These are phyloP conservation scores for Anarhynchus alexandrinus DNA, from an alignment of 2,113 vertebrate genomes.

Conservation along the genomic window DNA sequence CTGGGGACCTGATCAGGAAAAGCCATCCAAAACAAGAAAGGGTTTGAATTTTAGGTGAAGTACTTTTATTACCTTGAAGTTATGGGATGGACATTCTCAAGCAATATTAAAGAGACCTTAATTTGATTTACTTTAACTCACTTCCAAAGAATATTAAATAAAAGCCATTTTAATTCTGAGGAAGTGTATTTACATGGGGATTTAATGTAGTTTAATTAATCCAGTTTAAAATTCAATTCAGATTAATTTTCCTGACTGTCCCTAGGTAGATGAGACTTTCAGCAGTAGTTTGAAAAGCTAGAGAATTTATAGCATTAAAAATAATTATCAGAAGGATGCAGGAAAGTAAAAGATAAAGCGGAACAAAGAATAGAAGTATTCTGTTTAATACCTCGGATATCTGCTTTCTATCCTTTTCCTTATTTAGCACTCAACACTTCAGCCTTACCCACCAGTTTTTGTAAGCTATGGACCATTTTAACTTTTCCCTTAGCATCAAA, in stretches of 20 bases:
- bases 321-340: neutral
- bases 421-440: neutral
- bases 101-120: neutral
- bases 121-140: conserved; percentile 6
- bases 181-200: neutral
- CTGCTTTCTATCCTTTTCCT: neutral
- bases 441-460: neutral
- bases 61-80: neutral
- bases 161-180: neutral
- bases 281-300: neutral
- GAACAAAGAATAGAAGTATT: neutral
- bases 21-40: neutral
- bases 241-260: neutral
- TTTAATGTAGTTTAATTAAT: conserved; percentile 7
- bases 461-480: neutral
- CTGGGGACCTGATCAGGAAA: neutral
- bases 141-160: conserved; percentile 11
- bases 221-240: conserved; percentile 1
- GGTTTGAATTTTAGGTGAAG: neutral
- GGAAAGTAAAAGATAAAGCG: neutral
- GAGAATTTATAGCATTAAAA: neutral
- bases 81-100: neutral
- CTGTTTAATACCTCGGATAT: neutral
- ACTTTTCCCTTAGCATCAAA: neutral
- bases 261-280: neutral